Evolutionary conservation across 2,113 vertebrate genomes (phyloP).

Genomic region (Panthera tigris): DNA sequence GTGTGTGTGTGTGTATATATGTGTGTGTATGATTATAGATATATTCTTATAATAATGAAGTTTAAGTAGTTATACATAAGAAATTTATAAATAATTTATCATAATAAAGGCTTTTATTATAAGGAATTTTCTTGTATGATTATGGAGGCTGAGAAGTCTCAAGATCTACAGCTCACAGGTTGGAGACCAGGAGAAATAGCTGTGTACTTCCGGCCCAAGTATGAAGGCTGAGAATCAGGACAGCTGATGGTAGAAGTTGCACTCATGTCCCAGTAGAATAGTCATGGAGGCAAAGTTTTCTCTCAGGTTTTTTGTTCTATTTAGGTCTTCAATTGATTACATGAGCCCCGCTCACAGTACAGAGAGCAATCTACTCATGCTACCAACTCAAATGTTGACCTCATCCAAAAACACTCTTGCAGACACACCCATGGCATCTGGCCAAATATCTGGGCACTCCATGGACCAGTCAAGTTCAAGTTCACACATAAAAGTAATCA

Average conservation of each 20-base stretch:
- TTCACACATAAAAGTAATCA: not conserved
- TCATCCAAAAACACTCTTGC: not conserved
- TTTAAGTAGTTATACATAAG: not conserved
- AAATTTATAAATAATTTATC: not conserved
- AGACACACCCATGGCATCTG: not conserved
- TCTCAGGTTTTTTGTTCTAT: not conserved
- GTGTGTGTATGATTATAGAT: no score
- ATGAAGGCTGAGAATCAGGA: not conserved
- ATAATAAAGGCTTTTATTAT: not conserved
- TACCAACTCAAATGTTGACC: not conserved
- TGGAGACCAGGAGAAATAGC: not conserved
- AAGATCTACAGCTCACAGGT: not conserved
- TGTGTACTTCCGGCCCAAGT: not conserved
- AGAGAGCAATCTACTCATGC: not conserved
- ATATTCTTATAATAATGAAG: no score
- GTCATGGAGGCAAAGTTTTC: not conserved
- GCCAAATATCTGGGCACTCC: not conserved
- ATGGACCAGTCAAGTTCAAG: not conserved
- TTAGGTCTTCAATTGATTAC: not conserved
- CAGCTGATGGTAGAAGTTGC: not conserved
- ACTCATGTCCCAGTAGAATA: not conserved
- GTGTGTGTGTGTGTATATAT: not conserved
- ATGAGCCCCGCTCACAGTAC: not conserved
- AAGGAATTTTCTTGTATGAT: not conserved
- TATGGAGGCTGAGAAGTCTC: not conserved